These are phyloP conservation scores for Dasypus novemcinctus DNA, from an alignment of 2,113 vertebrate genomes.

Conservation along the genomic window DNA sequence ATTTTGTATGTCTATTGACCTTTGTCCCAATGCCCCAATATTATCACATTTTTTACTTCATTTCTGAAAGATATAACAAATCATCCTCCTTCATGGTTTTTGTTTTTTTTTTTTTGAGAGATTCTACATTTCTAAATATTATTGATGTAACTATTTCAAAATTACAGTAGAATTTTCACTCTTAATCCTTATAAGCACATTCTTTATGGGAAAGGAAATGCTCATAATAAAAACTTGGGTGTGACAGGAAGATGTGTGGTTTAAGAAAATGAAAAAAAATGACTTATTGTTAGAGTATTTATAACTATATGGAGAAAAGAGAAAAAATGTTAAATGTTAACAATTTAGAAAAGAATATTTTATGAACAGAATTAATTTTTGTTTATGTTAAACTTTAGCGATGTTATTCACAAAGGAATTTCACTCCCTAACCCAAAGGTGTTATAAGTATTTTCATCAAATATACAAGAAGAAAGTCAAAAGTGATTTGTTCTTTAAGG, in stretches of 20 bases:
- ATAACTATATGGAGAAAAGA: not conserved
- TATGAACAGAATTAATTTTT: not conserved
- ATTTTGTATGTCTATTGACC: not conserved
- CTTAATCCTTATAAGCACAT: not conserved
- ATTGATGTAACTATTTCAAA: not conserved
- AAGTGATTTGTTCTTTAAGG: conserved; percentile 32
- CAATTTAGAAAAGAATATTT: conserved; percentile 6
- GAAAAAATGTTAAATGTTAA: not conserved
- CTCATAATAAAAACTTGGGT: not conserved
- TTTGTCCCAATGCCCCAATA: not conserved
- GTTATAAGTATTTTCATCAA: conserved; percentile 32
- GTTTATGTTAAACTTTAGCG: not conserved
- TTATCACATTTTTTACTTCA: not conserved
- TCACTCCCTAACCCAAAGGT: not conserved
- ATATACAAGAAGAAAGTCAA: not conserved
- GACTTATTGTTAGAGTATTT: not conserved
- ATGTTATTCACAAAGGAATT: not conserved
- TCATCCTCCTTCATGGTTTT: not conserved
- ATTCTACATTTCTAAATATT: conserved; percentile 10
- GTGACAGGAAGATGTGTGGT: not conserved
- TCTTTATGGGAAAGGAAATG: not conserved
- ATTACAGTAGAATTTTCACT: not conserved
- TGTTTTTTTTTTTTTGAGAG: not conserved
- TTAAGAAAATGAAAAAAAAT: not conserved
- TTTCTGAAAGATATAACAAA: not conserved